Conservation (phyloP, 2,113 vertebrate species). For the Cyanocitta stelleri region DNA sequence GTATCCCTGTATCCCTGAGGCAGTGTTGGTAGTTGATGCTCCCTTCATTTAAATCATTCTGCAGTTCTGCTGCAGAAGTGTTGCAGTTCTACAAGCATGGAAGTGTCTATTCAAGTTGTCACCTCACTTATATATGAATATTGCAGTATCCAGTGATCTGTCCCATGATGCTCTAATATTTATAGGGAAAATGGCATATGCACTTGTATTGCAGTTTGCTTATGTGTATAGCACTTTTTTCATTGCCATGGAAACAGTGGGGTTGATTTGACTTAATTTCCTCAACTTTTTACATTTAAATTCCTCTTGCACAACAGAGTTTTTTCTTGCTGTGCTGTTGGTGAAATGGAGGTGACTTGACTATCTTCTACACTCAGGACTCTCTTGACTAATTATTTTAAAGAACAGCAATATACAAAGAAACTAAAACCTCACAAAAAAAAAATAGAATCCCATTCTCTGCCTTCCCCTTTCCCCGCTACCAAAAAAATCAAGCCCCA, state of each 20-base stretch:
- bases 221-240: neutral
- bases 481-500: neutral
- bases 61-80: neutral
- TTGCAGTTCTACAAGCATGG: neutral
- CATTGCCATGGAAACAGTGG: neutral
- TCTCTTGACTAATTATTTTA: neutral
- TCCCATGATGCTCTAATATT: neutral
- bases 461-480: rapidly evolving
- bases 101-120: neutral
- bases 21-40: neutral
- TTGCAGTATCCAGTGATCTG: neutral
- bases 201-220: neutral
- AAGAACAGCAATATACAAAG: neutral
- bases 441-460: neutral
- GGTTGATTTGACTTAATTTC: neutral
- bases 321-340: neutral
- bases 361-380: neutral
- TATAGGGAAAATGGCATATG: neutral
- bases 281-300: neutral
- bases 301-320: neutral
- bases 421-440: neutral
- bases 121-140: rapidly evolving
- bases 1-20: neutral
- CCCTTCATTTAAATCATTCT: neutral
- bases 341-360: neutral